phyloP scores from a whole-genome alignment of 2,797 vertebrate species.

The Spheniscus humboldti region DNA sequence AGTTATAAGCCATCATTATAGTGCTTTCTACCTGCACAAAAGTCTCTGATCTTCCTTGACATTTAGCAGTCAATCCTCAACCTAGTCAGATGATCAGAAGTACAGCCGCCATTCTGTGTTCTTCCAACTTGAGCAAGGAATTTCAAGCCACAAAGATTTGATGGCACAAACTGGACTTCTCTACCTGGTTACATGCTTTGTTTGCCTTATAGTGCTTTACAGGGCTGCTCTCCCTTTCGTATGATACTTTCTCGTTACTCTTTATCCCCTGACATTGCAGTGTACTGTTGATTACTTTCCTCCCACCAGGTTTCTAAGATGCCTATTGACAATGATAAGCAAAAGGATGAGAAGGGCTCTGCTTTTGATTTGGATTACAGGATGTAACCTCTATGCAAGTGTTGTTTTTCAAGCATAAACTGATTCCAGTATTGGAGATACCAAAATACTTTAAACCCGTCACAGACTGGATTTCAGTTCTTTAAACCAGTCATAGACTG shows the following conservation, averaged over 20 bases:
- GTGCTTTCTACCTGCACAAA: neutral
- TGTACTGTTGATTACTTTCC: neutral
- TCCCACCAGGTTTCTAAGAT: neutral
- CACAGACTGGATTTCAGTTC: neutral
- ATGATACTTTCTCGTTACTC: neutral
- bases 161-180: neutral
- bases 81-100: neutral
- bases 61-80: neutral
- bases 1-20: neutral
- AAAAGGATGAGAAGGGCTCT: neutral
- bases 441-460: neutral
- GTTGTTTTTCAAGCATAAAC: neutral
- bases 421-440: neutral
- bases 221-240: neutral
- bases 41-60: neutral
- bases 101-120: neutral
- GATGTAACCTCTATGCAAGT: neutral
- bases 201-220: neutral
- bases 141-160: neutral
- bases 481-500: neutral
- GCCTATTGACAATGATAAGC: neutral
- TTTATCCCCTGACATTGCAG: neutral
- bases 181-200: neutral
- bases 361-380: neutral
- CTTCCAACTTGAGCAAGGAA: neutral